These are phyloP conservation scores for Lepidochitona cinerea DNA, from an alignment of 2,888 invertebrate genomes.

Conservation along the genomic window DNA sequence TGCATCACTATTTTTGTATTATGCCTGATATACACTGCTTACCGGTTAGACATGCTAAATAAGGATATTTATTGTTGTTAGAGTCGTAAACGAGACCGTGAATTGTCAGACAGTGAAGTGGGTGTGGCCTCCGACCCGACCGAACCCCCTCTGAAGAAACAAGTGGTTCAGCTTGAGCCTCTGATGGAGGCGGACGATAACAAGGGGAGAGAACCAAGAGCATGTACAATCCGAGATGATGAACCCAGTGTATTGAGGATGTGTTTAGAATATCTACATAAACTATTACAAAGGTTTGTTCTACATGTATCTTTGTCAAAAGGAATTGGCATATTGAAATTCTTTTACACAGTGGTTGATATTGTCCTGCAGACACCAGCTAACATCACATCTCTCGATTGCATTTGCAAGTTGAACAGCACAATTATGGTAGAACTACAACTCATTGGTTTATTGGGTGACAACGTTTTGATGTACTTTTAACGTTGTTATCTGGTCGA, in stretches of 20 bases:
- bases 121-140: not conserved
- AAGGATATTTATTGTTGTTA: not conserved
- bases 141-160: not conserved
- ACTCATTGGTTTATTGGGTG: no score
- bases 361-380: no score
- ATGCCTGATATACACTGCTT: not conserved
- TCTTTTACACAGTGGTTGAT: no score
- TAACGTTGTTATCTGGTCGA: no score
- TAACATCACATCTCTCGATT: no score
- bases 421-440: no score
- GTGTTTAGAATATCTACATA: not conserved
- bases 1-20: not conserved
- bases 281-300: not conserved
- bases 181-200: not conserved
- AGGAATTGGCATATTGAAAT: no score
- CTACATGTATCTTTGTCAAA: no score
- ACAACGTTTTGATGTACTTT: no score
- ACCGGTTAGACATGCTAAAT: not conserved
- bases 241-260: conserved; percentile 1
- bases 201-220: not conserved
- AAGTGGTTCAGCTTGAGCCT: not conserved
- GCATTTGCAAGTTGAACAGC: no score
- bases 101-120: not conserved
- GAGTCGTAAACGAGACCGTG: not conserved
- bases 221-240: not conserved